phyloP scores from a whole-genome alignment of 1,140 invertebrate genomes.

The Sitobion miscanthi region DNA sequence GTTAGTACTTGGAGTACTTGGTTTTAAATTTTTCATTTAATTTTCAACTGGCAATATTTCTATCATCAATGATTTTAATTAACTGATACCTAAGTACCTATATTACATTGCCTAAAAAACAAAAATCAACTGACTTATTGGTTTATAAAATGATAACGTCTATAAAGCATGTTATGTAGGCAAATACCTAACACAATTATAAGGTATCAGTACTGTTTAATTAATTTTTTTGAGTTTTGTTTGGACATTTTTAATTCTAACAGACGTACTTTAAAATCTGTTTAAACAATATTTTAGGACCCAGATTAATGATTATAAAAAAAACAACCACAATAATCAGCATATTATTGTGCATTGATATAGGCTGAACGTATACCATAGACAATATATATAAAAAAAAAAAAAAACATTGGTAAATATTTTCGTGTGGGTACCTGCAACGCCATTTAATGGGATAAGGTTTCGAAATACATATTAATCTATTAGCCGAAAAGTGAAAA shows the following conservation, averaged over 20 bases:
- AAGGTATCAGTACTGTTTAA: neutral
- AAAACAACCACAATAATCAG: neutral
- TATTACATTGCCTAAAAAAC: too few species aligned
- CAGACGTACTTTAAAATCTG: neutral
- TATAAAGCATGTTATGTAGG: neutral
- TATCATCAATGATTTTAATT: neutral
- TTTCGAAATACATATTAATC: conserved; percentile 10
- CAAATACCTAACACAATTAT: neutral
- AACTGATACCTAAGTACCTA: too few species aligned
- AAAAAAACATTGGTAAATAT: neutral
- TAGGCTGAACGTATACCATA: neutral
- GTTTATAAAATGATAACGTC: neutral
- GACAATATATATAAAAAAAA: neutral
- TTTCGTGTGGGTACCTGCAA: neutral
- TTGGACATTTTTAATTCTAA: neutral
- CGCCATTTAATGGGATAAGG: neutral
- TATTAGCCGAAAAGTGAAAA: neutral
- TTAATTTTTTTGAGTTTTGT: neutral
- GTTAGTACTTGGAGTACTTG: neutral
- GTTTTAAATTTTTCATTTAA: neutral
- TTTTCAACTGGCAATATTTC: neutral
- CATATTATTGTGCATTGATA: neutral
- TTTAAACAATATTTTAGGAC: neutral
- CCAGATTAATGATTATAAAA: neutral
- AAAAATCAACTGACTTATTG: neutral